These are phyloP conservation scores for Alcis repandata DNA, from an alignment of 2,888 invertebrate species.

Conservation along the genomic window DNA sequence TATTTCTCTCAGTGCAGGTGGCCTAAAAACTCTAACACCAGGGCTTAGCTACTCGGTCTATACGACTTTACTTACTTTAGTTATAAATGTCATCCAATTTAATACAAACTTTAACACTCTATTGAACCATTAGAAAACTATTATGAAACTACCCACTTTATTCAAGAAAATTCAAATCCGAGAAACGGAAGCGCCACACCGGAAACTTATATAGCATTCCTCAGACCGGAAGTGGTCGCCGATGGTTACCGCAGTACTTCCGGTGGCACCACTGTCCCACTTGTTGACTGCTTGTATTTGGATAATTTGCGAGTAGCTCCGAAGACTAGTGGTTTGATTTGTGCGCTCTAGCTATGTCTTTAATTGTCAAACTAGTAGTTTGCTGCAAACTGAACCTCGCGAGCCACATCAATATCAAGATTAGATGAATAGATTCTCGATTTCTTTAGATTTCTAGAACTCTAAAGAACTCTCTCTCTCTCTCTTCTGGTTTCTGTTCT, in stretches of 20 bases:
- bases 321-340: background rate
- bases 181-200: conserved; percentile 51
- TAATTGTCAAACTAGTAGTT: too few relatives aligned
- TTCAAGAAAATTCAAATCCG: conserved; percentile 18
- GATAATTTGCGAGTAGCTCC: conserved; percentile 5
- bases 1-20: too few relatives aligned
- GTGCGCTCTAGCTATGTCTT: background rate
- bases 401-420: too few relatives aligned
- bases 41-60: too few relatives aligned
- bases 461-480: too few relatives aligned
- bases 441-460: too few relatives aligned
- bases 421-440: too few relatives aligned
- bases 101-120: background rate
- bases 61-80: too few relatives aligned
- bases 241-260: conserved; percentile 49
- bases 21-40: too few relatives aligned
- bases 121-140: background rate
- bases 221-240: conserved; percentile 53
- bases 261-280: conserved; percentile 39
- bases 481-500: too few relatives aligned
- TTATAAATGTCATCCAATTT: too few relatives aligned
- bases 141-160: conserved; percentile 1
- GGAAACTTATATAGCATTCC: conserved; percentile 42
- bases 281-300: conserved; percentile 15
- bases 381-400: too few relatives aligned